A percentile compares a stretch with the other conserved stretches of the same genome.
phyloP scores from a whole-genome alignment of 2,113 vertebrate species.

The Verasper variegatus region DNA sequence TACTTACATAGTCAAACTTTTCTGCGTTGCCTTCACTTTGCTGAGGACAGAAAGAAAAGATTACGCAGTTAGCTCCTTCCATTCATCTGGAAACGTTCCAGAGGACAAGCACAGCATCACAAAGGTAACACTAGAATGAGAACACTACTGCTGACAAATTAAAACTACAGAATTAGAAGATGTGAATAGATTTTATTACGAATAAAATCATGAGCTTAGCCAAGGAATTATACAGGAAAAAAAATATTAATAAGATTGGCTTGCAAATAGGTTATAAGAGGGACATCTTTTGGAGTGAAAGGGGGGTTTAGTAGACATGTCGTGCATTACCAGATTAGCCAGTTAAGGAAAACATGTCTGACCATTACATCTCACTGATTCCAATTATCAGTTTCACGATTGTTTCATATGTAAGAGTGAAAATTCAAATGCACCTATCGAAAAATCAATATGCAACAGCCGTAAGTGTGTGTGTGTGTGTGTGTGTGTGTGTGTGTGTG shows the following conservation, averaged over 20 bases:
- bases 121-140: slow-evolving; percentile 28
- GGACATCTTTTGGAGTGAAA: slow-evolving; percentile 44
- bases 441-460: not conserved
- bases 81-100: slow-evolving; percentile 1
- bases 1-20: slow-evolving; percentile 99
- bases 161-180: slow-evolving; percentile 54
- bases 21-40: slow-evolving; percentile 96
- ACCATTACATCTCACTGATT: not conserved
- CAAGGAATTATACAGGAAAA: slow-evolving; percentile 26
- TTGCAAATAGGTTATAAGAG: slow-evolving; percentile 42
- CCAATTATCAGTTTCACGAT: not conserved
- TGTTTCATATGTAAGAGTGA: not conserved
- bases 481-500: not conserved
- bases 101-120: slow-evolving; percentile 44
- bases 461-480: not conserved
- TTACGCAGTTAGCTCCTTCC: slow-evolving; percentile 17
- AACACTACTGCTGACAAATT: slow-evolving; percentile 47
- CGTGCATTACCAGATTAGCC: slow-evolving; percentile 36
- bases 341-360: slow-evolving; percentile 37
- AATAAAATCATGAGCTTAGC: slow-evolving; percentile 51
- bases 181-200: slow-evolving; percentile 37
- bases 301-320: slow-evolving; percentile 52
- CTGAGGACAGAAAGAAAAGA: slow-evolving; percentile 77
- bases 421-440: not conserved
- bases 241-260: slow-evolving; percentile 45